Evolutionary conservation across 2,113 vertebrate species (phyloP).

Genomic region (Astur gentilis): DNA sequence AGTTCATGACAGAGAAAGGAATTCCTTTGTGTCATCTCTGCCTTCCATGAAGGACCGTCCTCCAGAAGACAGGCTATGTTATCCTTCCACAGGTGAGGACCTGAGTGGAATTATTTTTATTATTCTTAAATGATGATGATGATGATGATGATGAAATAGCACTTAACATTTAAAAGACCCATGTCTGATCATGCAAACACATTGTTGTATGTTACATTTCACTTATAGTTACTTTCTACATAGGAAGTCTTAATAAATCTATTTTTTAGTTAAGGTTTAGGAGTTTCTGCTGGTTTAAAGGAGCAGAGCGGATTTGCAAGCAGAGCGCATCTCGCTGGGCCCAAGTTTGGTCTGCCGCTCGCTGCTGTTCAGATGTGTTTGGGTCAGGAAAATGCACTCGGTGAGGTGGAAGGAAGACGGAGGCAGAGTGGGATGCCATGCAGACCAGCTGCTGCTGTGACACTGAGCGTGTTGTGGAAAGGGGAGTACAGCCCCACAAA

Average conservation of each 20-base stretch:
- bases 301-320: not conserved
- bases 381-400: not conserved
- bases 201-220: not conserved
- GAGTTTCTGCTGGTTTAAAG: not conserved
- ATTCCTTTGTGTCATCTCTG: not conserved
- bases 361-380: not conserved
- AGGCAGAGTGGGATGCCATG: not conserved
- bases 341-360: not conserved
- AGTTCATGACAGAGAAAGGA: not conserved
- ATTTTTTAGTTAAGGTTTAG: not conserved
- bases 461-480: not conserved
- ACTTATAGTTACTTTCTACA: not conserved
- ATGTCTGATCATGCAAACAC: not conserved
- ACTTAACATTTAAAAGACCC: not conserved
- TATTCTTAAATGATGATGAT: not conserved
- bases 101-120: not conserved
- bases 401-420: not conserved
- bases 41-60: not conserved
- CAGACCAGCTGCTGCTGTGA: not conserved
- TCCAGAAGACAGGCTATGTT: not conserved
- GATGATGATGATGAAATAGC: not conserved
- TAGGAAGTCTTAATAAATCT: not conserved
- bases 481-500: not conserved
- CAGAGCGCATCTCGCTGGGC: not conserved
- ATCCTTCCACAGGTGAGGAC: not conserved